Percentiles rank a stretch among this genome's conserved stretches.
phyloP scores from a whole-genome alignment of 2,797 vertebrate species.

The Acestrorhynchus altus region DNA sequence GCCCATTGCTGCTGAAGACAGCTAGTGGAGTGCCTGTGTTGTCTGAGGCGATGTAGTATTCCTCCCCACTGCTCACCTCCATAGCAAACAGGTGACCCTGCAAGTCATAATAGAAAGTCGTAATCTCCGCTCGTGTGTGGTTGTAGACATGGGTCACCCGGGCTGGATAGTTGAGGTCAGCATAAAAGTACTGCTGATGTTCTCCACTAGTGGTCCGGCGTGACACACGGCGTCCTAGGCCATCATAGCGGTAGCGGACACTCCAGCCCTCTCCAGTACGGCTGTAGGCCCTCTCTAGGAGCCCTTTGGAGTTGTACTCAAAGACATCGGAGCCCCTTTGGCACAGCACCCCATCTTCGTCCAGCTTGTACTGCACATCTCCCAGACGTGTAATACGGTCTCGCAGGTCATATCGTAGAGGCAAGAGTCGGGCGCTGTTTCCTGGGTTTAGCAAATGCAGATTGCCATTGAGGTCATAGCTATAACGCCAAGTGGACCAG shows the following conservation, averaged over 20 bases:
- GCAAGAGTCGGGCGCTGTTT: constrained; percentile 85
- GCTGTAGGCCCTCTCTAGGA: constrained; percentile 86
- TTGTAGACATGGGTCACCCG: constrained; percentile 89
- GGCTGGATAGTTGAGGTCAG: constrained; percentile 87
- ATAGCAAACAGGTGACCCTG: constrained; percentile 91
- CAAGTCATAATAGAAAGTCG: constrained; percentile 87
- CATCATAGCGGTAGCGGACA: constrained; percentile 86
- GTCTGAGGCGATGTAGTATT: constrained; percentile 88
- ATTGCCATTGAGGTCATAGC: constrained; percentile 89
- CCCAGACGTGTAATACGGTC: constrained; percentile 88
- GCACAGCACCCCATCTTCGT: constrained; percentile 86
- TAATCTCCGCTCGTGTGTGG: constrained; percentile 87
- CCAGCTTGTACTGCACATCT: constrained; percentile 86
- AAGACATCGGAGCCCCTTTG: constrained; percentile 86
- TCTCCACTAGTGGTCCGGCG: constrained; percentile 84
- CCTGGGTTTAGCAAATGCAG: constrained; percentile 87
- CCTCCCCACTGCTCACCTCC: constrained; percentile 89
- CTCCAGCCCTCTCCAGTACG: constrained; percentile 83
- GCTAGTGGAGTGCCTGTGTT: constrained; percentile 88
- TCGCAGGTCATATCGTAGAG: constrained; percentile 86
- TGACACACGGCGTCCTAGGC: constrained; percentile 85
- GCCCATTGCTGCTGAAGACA: constrained; percentile 88
- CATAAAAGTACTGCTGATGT: constrained; percentile 89
- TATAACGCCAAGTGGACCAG: constrained; percentile 89
- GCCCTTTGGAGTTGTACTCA: constrained; percentile 89